Conservation (phyloP, 2,113 vertebrate genomes). For the Pseudorhombus dupliciocellatus region DNA sequence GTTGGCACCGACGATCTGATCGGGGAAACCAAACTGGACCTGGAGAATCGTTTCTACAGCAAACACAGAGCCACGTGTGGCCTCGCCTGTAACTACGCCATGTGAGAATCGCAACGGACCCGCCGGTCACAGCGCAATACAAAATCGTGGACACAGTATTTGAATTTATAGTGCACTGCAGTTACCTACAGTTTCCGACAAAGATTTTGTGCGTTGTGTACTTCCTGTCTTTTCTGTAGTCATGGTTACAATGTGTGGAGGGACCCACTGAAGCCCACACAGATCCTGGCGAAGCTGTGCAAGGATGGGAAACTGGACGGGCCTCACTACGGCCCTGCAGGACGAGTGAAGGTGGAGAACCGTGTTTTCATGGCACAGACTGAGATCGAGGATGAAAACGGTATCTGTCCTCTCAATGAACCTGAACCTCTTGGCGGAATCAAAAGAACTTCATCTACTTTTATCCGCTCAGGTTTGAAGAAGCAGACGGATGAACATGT, state of each 20-base stretch:
- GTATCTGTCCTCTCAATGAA: conserved; percentile 67
- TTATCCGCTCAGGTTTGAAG: conserved; percentile 85
- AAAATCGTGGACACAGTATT: neutral
- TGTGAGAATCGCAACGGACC: conserved; percentile 74
- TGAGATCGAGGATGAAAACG: conserved; percentile 96
- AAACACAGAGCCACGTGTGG: conserved; percentile 96
- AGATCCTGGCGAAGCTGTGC: conserved; percentile 92
- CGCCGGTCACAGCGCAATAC: neutral
- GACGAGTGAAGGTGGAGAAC: conserved; percentile 94
- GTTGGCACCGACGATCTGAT: conserved; percentile 98
- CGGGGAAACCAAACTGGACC: conserved; percentile 96
- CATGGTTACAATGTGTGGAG: conserved; percentile 97
- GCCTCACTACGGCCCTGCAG: conserved; percentile 91
- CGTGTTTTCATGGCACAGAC: conserved; percentile 90
- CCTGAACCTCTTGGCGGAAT: too few relatives aligned
- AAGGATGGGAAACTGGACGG: conserved; percentile 94
- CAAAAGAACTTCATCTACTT: too few relatives aligned
- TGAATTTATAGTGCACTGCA: neutral
- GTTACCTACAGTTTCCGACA: neutral
- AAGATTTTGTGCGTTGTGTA: conserved; percentile 1
- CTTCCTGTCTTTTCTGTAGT: conserved; percentile 69
- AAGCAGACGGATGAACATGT: conserved; percentile 93
- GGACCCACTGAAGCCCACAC: conserved; percentile 94
- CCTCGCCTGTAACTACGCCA: conserved; percentile 84
- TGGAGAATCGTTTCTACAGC: conserved; percentile 99